These are phyloP conservation scores for Cranoglanis bouderius DNA, from an alignment of 2,113 vertebrate genomes.

Conservation along the genomic window DNA sequence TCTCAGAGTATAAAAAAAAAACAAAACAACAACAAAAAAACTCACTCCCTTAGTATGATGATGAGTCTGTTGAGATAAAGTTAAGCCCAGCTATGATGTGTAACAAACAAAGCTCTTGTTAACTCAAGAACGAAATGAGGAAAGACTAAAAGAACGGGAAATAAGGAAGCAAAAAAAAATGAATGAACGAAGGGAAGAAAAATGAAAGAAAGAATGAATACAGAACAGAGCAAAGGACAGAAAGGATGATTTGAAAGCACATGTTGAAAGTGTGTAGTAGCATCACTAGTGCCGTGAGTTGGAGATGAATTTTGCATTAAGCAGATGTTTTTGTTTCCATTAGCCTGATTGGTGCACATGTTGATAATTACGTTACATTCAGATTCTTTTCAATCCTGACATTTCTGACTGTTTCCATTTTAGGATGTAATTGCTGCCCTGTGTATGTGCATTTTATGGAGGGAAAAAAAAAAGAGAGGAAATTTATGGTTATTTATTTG, in stretches of 20 bases:
- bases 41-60: neutral
- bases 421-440: neutral
- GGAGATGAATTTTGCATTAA: neutral
- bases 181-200: neutral
- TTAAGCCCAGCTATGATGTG: neutral
- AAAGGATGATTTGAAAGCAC: neutral
- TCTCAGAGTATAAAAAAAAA: too few relatives aligned
- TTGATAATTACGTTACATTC: neutral
- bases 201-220: neutral
- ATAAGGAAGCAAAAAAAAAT: too few relatives aligned
- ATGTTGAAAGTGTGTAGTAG: neutral
- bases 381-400: neutral
- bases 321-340: neutral
- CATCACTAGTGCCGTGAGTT: neutral
- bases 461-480: neutral
- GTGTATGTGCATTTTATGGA: neutral
- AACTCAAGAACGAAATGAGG: neutral
- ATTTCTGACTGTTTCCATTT: neutral
- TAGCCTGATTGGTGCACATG: neutral
- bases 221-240: neutral
- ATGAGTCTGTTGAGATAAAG: neutral
- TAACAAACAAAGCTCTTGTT: neutral
- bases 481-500: neutral
- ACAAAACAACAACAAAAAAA: too few relatives aligned
- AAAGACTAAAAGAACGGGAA: neutral